Base-by-base conservation (phyloP, 1,140 invertebrate genomes). In the Drosophila tristis region DNA sequence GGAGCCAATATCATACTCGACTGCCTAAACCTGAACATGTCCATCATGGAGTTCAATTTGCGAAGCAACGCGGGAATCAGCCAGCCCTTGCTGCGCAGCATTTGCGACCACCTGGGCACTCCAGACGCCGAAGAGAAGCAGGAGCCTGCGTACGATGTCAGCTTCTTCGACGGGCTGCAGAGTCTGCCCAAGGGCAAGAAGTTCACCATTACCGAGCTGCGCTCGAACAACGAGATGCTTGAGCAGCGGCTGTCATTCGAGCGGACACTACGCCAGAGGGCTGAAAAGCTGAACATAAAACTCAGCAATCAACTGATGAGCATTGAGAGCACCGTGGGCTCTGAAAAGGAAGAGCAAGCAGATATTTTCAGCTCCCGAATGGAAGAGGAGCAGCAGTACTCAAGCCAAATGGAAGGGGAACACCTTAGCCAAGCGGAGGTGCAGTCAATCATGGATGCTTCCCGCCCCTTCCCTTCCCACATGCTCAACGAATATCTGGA, bases 41-140 rank as follows among this genome's bases (percentile, higher is more conserved):
- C 94, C 2, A 76, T 97, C 6, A 92, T 93, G 5, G 93, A 96
- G 0, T 90, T 96, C 0, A 96, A 96, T 86, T 93, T 96, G 6
- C 78, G 95, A 13, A 86, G 93, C 61, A 96, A 96, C 77, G 74
- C 91, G 0, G 84, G 90, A 6, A 74, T 95, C 43, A 93, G 93
- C 54, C 92, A 94, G 26, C 92, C 93, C n/a, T 73, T 94, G 1
- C 77, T 93, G 2, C 90, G 92, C 1, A 92, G 92, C 13, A 93
- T 95, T 5, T 93, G 93, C 60, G 92, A 93, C 9, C 93, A 93
- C 23, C 68, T 95, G 2, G 93, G 93, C 25, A 29, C 93, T 20
- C 78, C 90, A 7, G 26, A 29, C 43, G 68, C 77, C 16, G 75
- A 93, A 44, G 61, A 79, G 43, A 67, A 71, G 35, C 23, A 67